Evolutionary conservation across 2,113 vertebrate genomes (phyloP), one percentile per base, ranked within the genome.

Genomic region (Muntiacus reevesi): DNA sequence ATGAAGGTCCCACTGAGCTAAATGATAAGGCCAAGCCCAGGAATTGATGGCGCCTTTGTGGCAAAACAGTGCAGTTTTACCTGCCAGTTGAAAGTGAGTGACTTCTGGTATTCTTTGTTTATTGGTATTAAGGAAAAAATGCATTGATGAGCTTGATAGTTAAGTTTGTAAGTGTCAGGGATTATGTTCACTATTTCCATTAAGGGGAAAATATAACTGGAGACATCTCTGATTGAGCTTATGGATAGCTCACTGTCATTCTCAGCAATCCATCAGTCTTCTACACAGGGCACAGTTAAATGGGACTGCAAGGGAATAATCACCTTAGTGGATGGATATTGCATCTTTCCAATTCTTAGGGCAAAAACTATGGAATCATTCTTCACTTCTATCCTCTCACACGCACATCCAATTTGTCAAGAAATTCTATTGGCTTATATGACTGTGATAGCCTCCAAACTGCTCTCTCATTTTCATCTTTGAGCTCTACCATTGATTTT

Each of bases 71-170:
- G 25, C 3, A 15, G 25, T 86, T 89, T 45, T 27, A 89, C 0
- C 27, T 9, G 4, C 33, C 33, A 43, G 17, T 52, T 86, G 36
- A 82, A 64, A 81, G 12, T 52, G 87, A 87, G 40, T 54, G 28
- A 89, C 19, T 87, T 92, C 28, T 95, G 67, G 91, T 95, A 40
- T 8, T 71, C n/a, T 91, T 91, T 83, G 40, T 79, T 93, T 89
- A 89, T 60, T 87, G 78, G 23, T 54, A 43, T 82, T 59, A 30
- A 54, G 11, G 5, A 12, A 50, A 86, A 89, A 95, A 94, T 67
- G 1, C 19, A 67, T 85, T 91, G 67, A 71, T 91, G 64, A 91
- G 19, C 13, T 52, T 94, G 19, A 92, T 86, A 92, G n/a, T 84
- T 89, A 86, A 86, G 89, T 91, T 94, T 92, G 43, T 59, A 57